These are phyloP conservation scores for Piscicola geometra DNA, from an alignment of 2,888 invertebrate genomes.

Conservation along the genomic window DNA sequence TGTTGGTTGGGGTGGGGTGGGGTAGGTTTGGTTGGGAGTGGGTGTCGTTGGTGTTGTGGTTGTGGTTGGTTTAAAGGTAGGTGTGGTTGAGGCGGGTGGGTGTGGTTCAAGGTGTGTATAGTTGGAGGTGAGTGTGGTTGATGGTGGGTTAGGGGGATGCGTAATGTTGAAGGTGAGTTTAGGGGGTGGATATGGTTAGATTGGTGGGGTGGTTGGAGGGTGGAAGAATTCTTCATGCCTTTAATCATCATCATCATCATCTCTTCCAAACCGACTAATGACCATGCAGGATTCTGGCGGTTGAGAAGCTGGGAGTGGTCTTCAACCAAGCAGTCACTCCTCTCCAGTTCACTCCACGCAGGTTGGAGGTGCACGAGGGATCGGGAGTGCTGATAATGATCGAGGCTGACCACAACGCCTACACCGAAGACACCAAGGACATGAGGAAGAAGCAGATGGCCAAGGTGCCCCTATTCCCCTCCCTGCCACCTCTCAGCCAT, in stretches of 20 bases:
- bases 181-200: background rate
- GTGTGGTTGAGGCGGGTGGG: no score
- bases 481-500: no score
- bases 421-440: constrained; percentile 91
- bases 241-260: no score
- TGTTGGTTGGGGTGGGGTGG: no score
- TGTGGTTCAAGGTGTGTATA: background rate
- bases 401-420: constrained; percentile 96
- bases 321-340: constrained; percentile 89
- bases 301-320: constrained; percentile 95
- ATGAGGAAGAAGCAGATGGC: constrained; percentile 92
- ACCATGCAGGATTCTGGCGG: constrained; percentile 71
- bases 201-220: background rate
- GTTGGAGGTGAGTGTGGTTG: background rate
- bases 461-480: no score
- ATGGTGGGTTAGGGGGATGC: no score
- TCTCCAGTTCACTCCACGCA: constrained; percentile 89
- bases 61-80: no score
- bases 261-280: background rate
- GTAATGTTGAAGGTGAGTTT: no score
- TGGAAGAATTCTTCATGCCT: background rate
- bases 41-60: background rate
- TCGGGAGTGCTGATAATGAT: constrained; percentile 82
- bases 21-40: no score
- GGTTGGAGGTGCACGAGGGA: constrained; percentile 86